phyloP scores from a whole-genome alignment of 1,140 invertebrate species.

The Lerema accius region DNA sequence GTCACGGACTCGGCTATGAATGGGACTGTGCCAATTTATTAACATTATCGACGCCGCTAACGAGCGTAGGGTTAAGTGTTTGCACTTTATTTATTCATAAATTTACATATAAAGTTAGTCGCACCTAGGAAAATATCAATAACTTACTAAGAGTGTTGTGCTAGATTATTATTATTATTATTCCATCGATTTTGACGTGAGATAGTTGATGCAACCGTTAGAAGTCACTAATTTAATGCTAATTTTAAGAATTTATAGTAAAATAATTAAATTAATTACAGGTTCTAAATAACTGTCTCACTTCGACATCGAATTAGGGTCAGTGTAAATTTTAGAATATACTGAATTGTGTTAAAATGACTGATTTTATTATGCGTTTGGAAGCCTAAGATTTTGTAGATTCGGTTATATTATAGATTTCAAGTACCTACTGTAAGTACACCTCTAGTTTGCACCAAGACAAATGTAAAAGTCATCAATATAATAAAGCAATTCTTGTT shows the following conservation, averaged over 20 bases:
- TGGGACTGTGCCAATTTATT: constrained; percentile 79
- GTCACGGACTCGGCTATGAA: constrained; percentile 50
- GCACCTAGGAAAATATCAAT: constrained; percentile 82
- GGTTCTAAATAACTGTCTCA: constrained; percentile 69
- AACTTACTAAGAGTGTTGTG: constrained; percentile 82
- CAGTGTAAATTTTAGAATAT: constrained; percentile 80
- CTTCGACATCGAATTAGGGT: constrained; percentile 75
- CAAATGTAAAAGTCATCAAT: constrained; percentile 68
- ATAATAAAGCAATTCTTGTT: constrained; percentile 80
- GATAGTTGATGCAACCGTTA: constrained; percentile 68
- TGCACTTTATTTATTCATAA: constrained; percentile 82
- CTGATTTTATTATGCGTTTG: constrained; percentile 83
- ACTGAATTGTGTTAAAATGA: constrained; percentile 82
- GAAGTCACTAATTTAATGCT: constrained; percentile 80
- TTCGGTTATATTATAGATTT: constrained; percentile 73
- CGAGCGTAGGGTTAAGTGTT: constrained; percentile 76
- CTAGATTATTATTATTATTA: constrained; percentile 63
- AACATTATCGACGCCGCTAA: constrained; percentile 72
- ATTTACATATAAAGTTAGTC: constrained; percentile 80
- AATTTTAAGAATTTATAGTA: constrained; percentile 81
- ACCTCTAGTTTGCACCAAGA: constrained; percentile 78
- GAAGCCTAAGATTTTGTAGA: constrained; percentile 80
- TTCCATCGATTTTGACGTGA: constrained; percentile 74
- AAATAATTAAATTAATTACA: constrained; percentile 70
- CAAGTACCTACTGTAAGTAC: constrained; percentile 73